Base-by-base conservation (phyloP, 2,797 vertebrate species). In the Scyliorhinus canicula region DNA sequence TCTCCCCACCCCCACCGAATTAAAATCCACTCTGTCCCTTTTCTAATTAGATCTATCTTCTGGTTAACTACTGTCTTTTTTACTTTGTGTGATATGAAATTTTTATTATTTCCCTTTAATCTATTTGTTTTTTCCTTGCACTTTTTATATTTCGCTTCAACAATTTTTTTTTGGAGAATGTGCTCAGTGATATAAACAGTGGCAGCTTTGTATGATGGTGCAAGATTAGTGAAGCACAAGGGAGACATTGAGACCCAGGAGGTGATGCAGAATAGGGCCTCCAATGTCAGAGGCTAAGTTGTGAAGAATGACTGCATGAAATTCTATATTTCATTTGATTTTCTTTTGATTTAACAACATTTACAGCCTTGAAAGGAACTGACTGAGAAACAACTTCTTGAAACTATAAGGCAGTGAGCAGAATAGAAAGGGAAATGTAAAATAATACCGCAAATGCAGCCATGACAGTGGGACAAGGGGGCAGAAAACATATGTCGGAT, bases 41-140 rank as follows among this genome's bases (percentile, higher is more conserved):
- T 28, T 31, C 26, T 55, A 86, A 85, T 52, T 0, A 12, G 7
- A 31, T 3, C 6, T 86, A 52, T 11, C 4, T 4, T 52, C 57
- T 57, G 28, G 52, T 88, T 55, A 88, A 85, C 82, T n/a, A n/a
- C n/a, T n/a, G n/a, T 55, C 55, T 88, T 57, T 88, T 86, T 86
- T 55, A 3, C 16, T 52, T 82, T 44, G 6, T 82, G 40, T 82
- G 40, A 5, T 82, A 24, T 44, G 47, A 82, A 82, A 82, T 24
- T 40, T 19, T 82, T 82, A 82, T 3, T 47, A 6, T 85, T 86
- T 52, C 28, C 31, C 26, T 86, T 35, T 86, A 55, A 86, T 35
- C 47, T 52, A 55, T 14, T 86, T 55, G 84, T 9, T 86, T 86
- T 24, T 28, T 8, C 84, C 55, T 24, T 55, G 84, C 55, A 35